These are phyloP conservation scores for Plotosus lineatus DNA, from an alignment of 2,113 vertebrate genomes.

Conservation along the genomic window DNA sequence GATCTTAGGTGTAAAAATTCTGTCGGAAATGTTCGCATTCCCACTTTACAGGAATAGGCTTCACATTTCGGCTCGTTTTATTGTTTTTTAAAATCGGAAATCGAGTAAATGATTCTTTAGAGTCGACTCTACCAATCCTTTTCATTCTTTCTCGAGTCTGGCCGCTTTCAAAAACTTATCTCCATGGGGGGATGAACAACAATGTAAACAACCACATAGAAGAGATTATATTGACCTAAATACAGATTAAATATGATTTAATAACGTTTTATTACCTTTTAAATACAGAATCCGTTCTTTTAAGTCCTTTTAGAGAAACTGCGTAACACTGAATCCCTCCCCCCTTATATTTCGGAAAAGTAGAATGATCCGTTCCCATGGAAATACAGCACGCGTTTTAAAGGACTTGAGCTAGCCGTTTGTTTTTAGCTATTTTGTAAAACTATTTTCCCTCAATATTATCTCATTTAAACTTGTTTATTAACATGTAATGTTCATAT, in stretches of 20 bases:
- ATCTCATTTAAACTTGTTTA: background rate
- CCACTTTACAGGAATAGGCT: too few species aligned
- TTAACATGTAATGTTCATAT: background rate
- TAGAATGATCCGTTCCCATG: constrained; percentile 12
- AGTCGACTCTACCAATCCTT: background rate
- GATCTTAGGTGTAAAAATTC: too few species aligned
- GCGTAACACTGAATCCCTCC: background rate
- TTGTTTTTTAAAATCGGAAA: background rate
- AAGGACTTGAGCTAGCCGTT: background rate
- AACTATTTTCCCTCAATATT: background rate
- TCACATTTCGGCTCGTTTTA: background rate
- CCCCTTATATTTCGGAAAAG: too few species aligned
- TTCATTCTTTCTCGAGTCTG: background rate
- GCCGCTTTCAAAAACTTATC: background rate
- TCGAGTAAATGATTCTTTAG: background rate
- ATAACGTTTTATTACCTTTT: too few species aligned
- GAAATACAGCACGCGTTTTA: background rate
- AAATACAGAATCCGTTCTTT: background rate
- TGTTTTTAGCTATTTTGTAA: background rate
- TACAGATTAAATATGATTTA: too few species aligned
- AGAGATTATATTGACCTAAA: too few species aligned
- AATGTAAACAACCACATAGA: rapidly evolving
- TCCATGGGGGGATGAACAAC: too few species aligned
- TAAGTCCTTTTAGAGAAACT: background rate
- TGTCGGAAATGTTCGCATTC: too few species aligned